Evolutionary conservation across 2,113 vertebrate species (phyloP).

Genomic region (Chaenogobius annularis): DNA sequence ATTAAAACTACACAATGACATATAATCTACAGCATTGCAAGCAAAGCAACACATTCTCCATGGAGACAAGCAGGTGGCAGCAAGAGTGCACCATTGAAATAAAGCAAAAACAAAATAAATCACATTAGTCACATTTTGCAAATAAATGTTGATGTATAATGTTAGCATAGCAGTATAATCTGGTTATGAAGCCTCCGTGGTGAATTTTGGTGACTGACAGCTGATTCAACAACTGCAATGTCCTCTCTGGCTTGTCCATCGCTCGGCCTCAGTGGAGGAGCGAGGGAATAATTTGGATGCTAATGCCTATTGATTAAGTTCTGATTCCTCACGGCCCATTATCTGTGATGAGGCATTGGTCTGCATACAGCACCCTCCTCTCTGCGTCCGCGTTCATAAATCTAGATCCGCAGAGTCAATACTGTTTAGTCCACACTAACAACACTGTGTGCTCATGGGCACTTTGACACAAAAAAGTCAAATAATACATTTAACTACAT

Average conservation of each 20-base stretch:
- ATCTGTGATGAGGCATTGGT: constrained; percentile 35
- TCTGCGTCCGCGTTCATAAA: constrained; percentile 19
- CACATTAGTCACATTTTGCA: too few species aligned
- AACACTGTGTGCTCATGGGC: constrained; percentile 9
- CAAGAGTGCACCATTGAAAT: too few species aligned
- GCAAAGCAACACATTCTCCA: too few species aligned
- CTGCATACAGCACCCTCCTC: constrained; percentile 4
- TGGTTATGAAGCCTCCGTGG: neutral
- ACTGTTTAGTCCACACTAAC: constrained; percentile 28
- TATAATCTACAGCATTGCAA: too few species aligned
- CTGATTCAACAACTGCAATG: constrained; percentile 35
- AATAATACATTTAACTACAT: constrained; percentile 6
- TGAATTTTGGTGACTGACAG: constrained; percentile 10
- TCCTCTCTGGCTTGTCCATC: constrained; percentile 16
- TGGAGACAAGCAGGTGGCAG: too few species aligned
- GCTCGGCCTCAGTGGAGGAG: constrained; percentile 8
- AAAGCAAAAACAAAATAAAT: too few species aligned
- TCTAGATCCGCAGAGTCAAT: constrained; percentile 27
- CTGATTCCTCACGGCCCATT: constrained; percentile 57
- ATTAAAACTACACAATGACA: too few species aligned
- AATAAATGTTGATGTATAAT: too few species aligned
- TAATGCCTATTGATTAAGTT: constrained; percentile 60
- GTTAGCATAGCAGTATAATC: neutral
- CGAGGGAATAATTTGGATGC: constrained; percentile 44
- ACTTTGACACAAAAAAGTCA: constrained; percentile 9